Conservation (phyloP, 2,797 vertebrate genomes). For the Enteromius paludinosus region DNA sequence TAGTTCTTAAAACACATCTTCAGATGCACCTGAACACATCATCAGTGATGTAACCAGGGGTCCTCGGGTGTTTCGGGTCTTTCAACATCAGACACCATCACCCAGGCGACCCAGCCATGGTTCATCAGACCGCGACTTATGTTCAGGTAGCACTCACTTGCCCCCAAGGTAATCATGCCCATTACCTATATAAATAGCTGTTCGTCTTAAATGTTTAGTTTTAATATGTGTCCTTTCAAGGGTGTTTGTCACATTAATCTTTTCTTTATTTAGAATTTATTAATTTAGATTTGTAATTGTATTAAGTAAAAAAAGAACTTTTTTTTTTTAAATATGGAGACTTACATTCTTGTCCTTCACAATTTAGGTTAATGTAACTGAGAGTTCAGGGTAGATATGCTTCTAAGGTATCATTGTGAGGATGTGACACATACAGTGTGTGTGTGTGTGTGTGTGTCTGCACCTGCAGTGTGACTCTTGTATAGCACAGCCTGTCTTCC, state of each 20-base stretch:
- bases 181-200: background rate
- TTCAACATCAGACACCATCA: too few relatives aligned
- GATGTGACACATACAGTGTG: background rate
- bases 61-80: too few relatives aligned
- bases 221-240: background rate
- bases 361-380: background rate
- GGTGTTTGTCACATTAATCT: background rate
- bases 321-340: background rate
- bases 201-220: background rate
- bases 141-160: too few relatives aligned
- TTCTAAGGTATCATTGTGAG: slow-evolving; percentile 8
- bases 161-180: too few relatives aligned
- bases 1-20: too few relatives aligned
- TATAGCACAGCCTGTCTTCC: slow-evolving; percentile 28
- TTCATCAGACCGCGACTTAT: too few relatives aligned
- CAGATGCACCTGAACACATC: too few relatives aligned
- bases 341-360: background rate
- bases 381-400: slow-evolving; percentile 2
- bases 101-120: too few relatives aligned
- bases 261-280: background rate
- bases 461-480: slow-evolving; percentile 53
- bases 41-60: too few relatives aligned
- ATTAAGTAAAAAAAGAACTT: background rate
- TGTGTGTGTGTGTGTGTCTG: slow-evolving; percentile 23
- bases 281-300: background rate